These are phyloP conservation scores for Calcarius lapponicus DNA, from an alignment of 2,797 vertebrate species.

Conservation along the genomic window DNA sequence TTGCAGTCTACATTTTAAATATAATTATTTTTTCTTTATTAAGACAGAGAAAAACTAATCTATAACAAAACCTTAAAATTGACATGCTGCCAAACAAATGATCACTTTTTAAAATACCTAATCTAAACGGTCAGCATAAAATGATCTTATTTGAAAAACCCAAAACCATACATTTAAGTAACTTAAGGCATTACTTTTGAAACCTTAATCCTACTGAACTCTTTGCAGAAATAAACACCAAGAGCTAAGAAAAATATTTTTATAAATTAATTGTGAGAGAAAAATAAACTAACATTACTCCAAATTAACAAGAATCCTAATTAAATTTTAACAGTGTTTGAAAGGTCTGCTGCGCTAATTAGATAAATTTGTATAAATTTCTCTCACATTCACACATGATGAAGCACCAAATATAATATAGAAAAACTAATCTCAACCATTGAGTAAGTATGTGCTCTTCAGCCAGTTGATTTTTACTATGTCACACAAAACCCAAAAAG, in stretches of 20 bases:
- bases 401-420: background rate
- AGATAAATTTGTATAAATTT: background rate
- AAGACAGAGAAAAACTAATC: background rate
- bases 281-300: background rate
- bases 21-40: background rate
- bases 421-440: background rate
- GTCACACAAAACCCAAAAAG: background rate
- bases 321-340: background rate
- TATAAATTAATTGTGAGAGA: background rate
- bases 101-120: background rate
- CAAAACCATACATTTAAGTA: background rate
- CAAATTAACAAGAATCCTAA: background rate
- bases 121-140: background rate
- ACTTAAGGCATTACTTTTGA: background rate
- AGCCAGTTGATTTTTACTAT: background rate
- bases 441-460: background rate
- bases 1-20: background rate
- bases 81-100: background rate
- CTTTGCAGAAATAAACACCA: background rate
- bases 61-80: conserved; percentile 5
- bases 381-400: background rate
- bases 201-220: background rate
- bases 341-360: background rate
- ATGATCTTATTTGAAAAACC: background rate
- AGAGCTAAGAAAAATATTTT: background rate